Evolutionary conservation across 1,140 invertebrate genomes (phyloP).

Genomic region (Druon quercuslanigerum): DNA sequence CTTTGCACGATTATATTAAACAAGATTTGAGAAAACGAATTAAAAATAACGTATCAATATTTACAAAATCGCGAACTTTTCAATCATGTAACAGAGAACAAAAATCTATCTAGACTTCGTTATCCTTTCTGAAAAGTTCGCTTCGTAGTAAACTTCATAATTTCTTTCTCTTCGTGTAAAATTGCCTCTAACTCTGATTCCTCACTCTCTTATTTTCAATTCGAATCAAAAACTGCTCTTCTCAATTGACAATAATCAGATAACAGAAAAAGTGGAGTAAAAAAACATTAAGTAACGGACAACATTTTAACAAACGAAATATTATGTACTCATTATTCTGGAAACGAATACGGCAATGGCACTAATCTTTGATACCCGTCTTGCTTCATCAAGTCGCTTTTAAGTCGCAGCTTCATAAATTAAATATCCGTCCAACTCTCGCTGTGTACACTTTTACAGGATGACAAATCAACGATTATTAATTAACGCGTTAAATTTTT

Average conservation of each 20-base stretch:
- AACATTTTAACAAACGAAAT: slow-evolving; percentile 20
- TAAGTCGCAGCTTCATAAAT: slow-evolving; percentile 29
- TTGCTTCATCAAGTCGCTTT: background rate
- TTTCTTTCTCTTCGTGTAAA: background rate
- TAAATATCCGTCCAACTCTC: background rate
- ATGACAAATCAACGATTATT: slow-evolving; percentile 18
- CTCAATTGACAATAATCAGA: background rate
- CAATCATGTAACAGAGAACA: no score
- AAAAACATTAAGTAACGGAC: slow-evolving; percentile 21
- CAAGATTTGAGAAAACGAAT: no score
- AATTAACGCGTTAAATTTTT: background rate
- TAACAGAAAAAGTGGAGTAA: background rate
- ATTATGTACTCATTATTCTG: background rate
- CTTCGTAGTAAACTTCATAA: no score
- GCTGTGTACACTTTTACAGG: slow-evolving; percentile 4
- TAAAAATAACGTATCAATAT: no score
- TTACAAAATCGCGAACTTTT: no score
- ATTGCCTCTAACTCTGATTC: background rate
- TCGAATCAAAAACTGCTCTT: background rate
- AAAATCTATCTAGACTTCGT: no score
- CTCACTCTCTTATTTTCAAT: slow-evolving; percentile 1
- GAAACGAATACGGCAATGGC: slow-evolving; percentile 13
- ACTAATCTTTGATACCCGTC: slow-evolving; percentile 28
- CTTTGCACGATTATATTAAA: background rate
- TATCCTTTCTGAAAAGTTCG: no score